phyloP scores from a whole-genome alignment of 2,113 vertebrate genomes.

The Colistium nudipinnis region DNA sequence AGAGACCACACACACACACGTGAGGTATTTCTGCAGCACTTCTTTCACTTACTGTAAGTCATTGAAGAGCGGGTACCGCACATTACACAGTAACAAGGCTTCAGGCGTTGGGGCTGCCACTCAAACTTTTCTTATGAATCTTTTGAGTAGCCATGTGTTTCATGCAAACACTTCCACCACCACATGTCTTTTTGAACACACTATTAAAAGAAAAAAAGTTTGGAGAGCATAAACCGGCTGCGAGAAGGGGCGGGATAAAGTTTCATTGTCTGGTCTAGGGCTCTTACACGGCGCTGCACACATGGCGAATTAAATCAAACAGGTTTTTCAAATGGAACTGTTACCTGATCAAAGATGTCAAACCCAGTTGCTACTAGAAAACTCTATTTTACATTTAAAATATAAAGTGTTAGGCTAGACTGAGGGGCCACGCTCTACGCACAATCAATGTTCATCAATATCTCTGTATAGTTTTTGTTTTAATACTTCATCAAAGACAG shows the following conservation, averaged over 20 bases:
- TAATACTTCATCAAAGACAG: not conserved
- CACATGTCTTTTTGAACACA: not conserved
- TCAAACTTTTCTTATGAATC: not conserved
- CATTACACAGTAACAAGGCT: slow-evolving; percentile 7
- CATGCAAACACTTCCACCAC: not conserved
- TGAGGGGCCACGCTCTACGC: too few species aligned
- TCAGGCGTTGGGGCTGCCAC: slow-evolving; percentile 8
- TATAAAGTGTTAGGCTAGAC: too few species aligned
- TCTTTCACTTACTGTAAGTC: slow-evolving; percentile 1
- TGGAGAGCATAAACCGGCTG: not conserved
- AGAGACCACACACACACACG: slow-evolving; percentile 51
- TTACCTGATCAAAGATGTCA: not conserved
- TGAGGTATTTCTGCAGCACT: not conserved
- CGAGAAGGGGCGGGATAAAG: too few species aligned
- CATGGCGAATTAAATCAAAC: not conserved
- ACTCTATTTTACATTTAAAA: too few species aligned
- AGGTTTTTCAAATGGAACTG: not conserved
- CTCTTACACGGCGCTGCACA: not conserved
- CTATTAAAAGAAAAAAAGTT: not conserved
- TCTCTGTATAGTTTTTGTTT: not conserved
- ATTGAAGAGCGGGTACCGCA: not conserved
- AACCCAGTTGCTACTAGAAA: too few species aligned
- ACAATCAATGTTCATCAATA: not conserved
- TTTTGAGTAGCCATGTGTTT: not conserved
- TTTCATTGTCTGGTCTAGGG: not conserved